A percentile compares a stretch with the other conserved stretches of the same genome.
Conservation (phyloP, 2,888 invertebrate species). For the Cyaniris semiargus region DNA sequence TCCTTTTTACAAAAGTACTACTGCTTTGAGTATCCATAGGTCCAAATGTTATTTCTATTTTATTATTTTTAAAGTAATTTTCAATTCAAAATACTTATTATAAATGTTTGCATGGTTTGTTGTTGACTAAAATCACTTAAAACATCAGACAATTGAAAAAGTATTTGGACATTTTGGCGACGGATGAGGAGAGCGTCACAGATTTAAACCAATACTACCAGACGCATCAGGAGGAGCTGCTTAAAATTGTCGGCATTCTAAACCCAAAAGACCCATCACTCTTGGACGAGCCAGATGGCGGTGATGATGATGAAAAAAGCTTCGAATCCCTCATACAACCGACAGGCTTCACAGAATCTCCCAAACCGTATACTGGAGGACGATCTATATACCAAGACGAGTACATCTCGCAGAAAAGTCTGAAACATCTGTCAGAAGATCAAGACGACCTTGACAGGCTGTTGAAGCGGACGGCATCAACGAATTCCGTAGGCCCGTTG, state of each 20-base stretch:
- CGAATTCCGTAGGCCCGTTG: constrained; percentile 70
- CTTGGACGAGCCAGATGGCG: constrained; percentile 62
- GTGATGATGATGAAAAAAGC: constrained; percentile 67
- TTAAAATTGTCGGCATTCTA: constrained; percentile 62
- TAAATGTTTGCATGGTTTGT: constrained; percentile 76
- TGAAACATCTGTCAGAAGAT: constrained; percentile 68
- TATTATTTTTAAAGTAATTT: neutral
- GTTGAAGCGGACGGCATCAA: constrained; percentile 75
- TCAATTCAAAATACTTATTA: constrained; percentile 58
- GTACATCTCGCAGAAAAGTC: constrained; percentile 60
- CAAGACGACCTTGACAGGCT: constrained; percentile 68
- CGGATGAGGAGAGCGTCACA: constrained; percentile 67
- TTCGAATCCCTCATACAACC: constrained; percentile 52
- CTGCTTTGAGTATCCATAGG: neutral
- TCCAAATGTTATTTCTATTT: neutral
- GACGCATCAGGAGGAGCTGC: constrained; percentile 66
- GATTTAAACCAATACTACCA: constrained; percentile 69
- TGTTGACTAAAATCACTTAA: constrained; percentile 51
- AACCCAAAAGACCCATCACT: constrained; percentile 65
- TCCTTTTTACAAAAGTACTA: too few species aligned
- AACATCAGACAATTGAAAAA: constrained; percentile 75
- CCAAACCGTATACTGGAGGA: constrained; percentile 61
- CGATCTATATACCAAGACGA: constrained; percentile 68
- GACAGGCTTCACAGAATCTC: constrained; percentile 41
- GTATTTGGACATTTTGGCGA: constrained; percentile 82